Base-by-base conservation (phyloP, 2,888 invertebrate species). In the Agriopis leucophaearia region DNA sequence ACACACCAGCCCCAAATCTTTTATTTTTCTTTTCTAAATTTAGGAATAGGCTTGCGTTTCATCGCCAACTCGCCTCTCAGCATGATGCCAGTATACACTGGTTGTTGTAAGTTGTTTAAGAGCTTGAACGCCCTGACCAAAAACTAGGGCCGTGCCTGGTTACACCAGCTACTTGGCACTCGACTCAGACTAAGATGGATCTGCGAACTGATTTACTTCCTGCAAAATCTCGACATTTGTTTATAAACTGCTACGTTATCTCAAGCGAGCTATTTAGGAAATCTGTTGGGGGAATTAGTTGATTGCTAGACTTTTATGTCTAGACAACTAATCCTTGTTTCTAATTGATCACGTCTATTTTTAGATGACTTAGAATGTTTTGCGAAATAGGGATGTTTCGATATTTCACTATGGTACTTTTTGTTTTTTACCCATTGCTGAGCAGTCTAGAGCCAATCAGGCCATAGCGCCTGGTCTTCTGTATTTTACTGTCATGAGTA, bases 131-230 rank as follows among this genome's bases (percentile, higher is more conserved):
- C 15, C 15, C 4, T 8, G 15, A 9, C 4, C 36, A 12, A 0
- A 1, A 9, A 16, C 10, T 12, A 18, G 27, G 27, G 18, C 48
- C 27, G 40, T 18, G 2, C 48, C 40, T 59, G 40, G 2, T 13
- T 27, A 7, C 27, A 15, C 10, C 58, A 40, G 48, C 18, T 13
- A n/a, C 36, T 66, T 66, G 66, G 66, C 66, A 61, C 55, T 50
- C 50, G 35, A n/a, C 48, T 12, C 44, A 38, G 35, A 55, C 55
- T 42, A 36, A 66, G 54, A 60, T 54, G 15, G 27, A 66, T 66
- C 50, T 50, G 66, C 15, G 16, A 40, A 50, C 6, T 60, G 60
- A 66, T 66, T 61, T 51, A 60, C 60, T 61, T 66, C 56, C 66
- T 50, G 66, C n/a, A 51, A 5, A 48, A 56, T 61, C 27, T 61